Percentiles rank a stretch among this genome's conserved stretches.
These are phyloP conservation scores for Leptinotarsa defecta DNA, from an alignment of 1,140 invertebrate genomes.

Conservation along the genomic window DNA sequence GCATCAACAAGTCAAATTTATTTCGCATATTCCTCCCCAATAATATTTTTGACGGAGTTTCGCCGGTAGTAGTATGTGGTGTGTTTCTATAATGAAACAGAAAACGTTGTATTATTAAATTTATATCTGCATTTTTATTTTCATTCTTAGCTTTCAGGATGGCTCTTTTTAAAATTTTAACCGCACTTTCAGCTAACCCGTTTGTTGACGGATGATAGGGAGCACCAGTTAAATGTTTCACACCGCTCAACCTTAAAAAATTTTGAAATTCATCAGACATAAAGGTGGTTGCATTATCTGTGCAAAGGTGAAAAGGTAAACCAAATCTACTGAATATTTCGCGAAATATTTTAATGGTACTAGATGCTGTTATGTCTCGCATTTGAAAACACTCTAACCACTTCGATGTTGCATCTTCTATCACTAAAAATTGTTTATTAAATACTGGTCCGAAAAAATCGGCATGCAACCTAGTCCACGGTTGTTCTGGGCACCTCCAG, in stretches of 20 bases:
- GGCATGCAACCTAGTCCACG: slow-evolving; percentile 40
- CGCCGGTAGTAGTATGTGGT: slow-evolving; percentile 16
- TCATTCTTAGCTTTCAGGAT: background rate
- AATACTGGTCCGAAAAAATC: background rate
- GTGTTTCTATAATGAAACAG: slow-evolving; percentile 30
- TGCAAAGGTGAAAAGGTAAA: slow-evolving; percentile 24
- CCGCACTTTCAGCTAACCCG: slow-evolving; percentile 22
- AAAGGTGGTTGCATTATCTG: slow-evolving; percentile 33
- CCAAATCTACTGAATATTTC: slow-evolving; percentile 31
- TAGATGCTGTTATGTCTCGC: slow-evolving; percentile 32
- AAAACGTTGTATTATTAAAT: slow-evolving; percentile 21
- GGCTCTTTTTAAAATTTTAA: slow-evolving; percentile 27
- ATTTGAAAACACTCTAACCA: slow-evolving; percentile 25
- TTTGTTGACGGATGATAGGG: slow-evolving; percentile 27
- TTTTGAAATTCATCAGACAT: slow-evolving; percentile 34
- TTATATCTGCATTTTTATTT: background rate
- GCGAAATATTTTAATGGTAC: slow-evolving; percentile 31
- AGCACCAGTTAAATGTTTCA: background rate
- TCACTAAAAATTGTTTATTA: background rate
- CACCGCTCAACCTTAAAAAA: slow-evolving; percentile 23
- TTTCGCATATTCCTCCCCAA: too few species aligned
- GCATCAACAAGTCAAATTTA: too few species aligned
- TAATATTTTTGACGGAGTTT: too few species aligned
- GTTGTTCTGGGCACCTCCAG: slow-evolving; percentile 31
- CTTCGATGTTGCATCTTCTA: slow-evolving; percentile 10